Evolutionary conservation across 2,888 invertebrate species (phyloP).

Genomic region (Ennomos fuscantarius): DNA sequence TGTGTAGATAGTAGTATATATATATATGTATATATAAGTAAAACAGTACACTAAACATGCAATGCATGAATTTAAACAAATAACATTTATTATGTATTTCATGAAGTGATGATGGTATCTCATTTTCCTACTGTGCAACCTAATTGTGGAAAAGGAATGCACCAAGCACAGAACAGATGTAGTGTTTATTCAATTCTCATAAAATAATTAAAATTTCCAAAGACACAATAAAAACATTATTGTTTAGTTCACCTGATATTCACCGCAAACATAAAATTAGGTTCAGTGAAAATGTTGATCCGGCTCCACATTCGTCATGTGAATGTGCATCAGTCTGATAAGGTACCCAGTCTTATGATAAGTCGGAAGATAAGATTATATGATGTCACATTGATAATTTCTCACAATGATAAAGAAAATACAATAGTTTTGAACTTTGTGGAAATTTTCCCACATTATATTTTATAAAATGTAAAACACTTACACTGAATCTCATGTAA

Average conservation of each 20-base stretch:
- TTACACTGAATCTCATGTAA: too few species aligned
- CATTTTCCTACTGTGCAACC: too few species aligned
- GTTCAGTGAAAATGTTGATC: conserved; percentile 13
- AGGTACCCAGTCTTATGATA: conserved; percentile 40
- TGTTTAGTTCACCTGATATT: conserved; percentile 4
- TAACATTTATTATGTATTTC: too few species aligned
- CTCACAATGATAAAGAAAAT: conserved; percentile 46
- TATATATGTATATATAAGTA: too few species aligned
- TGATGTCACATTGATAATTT: conserved; percentile 57
- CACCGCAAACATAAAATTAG: conserved; percentile 16
- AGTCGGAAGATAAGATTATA: conserved; percentile 49
- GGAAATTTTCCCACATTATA: conserved; percentile 29
- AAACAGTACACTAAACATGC: too few species aligned
- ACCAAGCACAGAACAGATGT: too few species aligned
- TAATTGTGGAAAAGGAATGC: too few species aligned
- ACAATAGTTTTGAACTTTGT: conserved; percentile 36
- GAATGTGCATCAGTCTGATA: conserved; percentile 41
- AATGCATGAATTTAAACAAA: too few species aligned
- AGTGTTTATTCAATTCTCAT: too few species aligned
- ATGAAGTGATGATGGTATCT: too few species aligned
- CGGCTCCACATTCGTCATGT: conserved; percentile 29
- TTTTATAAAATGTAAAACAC: not conserved
- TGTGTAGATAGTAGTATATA: too few species aligned
- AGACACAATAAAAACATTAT: not conserved
- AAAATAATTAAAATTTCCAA: too few species aligned